Percentiles rank a stretch among this genome's conserved stretches.
Conservation (phyloP, 2,888 invertebrate genomes). For the Euzetes globulus region DNA sequence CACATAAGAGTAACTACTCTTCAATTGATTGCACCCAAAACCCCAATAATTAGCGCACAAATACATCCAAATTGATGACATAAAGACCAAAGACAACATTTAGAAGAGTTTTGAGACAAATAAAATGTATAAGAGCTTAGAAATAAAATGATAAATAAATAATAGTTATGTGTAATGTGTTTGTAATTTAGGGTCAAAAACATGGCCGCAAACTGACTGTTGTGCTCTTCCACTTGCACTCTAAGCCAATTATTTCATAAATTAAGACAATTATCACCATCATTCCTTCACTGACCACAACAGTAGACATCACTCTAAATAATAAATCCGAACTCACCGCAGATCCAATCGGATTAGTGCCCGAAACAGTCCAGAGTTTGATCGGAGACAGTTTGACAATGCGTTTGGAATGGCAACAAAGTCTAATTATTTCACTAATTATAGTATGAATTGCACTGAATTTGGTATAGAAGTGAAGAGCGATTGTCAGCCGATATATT, state of each 20-base stretch:
- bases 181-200: conserved; percentile 20
- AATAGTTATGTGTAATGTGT: conserved; percentile 1
- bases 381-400: background rate
- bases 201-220: conserved; percentile 19
- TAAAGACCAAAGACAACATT: background rate
- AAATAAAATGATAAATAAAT: background rate
- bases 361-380: background rate
- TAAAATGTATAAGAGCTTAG: background rate
- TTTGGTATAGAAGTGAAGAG: background rate
- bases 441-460: background rate
- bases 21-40: conserved; percentile 1
- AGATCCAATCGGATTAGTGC: background rate
- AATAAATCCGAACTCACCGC: background rate
- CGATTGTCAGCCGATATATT: background rate
- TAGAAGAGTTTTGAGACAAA: background rate
- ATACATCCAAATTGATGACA: background rate
- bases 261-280: background rate
- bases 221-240: background rate
- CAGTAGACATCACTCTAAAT: background rate
- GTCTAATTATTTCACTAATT: background rate
- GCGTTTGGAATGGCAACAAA: background rate
- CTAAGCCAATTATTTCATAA: background rate
- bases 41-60: background rate
- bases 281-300: background rate
- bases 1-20: background rate